phyloP scores from a whole-genome alignment of 2,113 vertebrate species.

The Ginglymostoma cirratum region DNA sequence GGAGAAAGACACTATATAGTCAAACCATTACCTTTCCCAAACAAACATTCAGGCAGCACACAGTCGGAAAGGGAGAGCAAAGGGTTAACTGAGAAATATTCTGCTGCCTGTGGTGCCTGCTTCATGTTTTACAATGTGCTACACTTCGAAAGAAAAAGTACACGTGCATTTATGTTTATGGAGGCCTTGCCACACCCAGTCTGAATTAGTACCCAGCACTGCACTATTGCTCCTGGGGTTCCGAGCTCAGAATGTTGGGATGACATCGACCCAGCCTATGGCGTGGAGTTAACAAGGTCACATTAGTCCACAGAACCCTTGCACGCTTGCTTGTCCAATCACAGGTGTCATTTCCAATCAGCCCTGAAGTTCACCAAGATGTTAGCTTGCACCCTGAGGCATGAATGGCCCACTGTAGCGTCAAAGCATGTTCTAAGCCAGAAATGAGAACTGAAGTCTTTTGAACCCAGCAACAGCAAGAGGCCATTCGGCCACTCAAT shows the following conservation, averaged over 20 bases:
- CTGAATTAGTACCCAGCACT: neutral
- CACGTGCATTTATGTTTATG: neutral
- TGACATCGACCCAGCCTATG: neutral
- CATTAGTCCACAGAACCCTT: neutral
- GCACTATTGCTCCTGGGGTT: neutral
- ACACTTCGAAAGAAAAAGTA: neutral
- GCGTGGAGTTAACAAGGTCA: neutral
- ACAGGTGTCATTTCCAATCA: neutral
- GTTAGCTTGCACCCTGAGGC: neutral
- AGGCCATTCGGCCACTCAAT: neutral
- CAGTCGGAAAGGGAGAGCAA: neutral
- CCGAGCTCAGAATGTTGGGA: neutral
- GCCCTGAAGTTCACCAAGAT: neutral
- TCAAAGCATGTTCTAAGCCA: neutral
- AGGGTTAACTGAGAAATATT: neutral
- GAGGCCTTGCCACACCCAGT: neutral
- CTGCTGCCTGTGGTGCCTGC: neutral
- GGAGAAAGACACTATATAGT: neutral
- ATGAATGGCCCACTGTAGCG: neutral
- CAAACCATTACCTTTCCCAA: neutral
- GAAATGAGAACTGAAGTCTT: neutral
- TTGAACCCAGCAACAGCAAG: neutral
- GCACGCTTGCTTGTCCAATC: neutral
- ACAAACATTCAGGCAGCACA: neutral
- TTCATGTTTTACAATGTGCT: neutral